Conservation (phyloP, 2,888 invertebrate genomes). For the Trissoscelio sp. region DNA sequence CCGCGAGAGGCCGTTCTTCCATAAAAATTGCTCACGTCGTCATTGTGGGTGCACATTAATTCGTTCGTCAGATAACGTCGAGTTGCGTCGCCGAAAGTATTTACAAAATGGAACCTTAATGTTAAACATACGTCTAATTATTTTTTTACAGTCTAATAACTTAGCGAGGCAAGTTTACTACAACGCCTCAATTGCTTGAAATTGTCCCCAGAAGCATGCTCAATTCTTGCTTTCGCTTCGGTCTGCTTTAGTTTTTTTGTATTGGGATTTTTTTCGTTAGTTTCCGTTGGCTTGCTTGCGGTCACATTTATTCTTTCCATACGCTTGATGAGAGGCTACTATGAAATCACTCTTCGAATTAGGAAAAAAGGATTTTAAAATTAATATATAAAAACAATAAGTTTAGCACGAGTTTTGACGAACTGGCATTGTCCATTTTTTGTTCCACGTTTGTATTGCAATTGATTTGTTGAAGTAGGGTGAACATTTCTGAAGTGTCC, state of each 20-base stretch:
- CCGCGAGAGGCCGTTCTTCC: conserved; percentile 54
- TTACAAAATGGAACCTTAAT: conserved; percentile 64
- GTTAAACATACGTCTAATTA: conserved; percentile 59
- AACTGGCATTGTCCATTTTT: conserved; percentile 6
- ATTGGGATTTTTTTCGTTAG: background rate
- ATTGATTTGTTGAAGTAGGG: too few species aligned
- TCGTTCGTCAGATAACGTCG: conserved; percentile 44
- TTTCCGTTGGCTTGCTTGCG: conserved; percentile 3
- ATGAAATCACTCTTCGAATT: conserved; percentile 13
- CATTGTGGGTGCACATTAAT: conserved; percentile 40
- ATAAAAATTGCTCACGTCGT: conserved; percentile 54
- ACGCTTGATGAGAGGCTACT: conserved; percentile 20
- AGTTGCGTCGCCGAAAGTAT: conserved; percentile 39
- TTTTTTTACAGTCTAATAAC: conserved; percentile 65
- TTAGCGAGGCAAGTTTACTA: conserved; percentile 60
- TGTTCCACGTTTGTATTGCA: background rate
- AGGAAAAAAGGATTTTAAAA: conserved; percentile 1
- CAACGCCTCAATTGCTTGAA: conserved; percentile 47
- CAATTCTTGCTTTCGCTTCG: conserved; percentile 29
- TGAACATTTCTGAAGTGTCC: too few species aligned
- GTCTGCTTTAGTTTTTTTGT: background rate
- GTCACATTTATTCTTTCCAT: conserved; percentile 33
- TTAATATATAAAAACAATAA: too few species aligned
- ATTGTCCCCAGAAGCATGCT: conserved; percentile 18
- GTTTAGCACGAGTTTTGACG: background rate